Evolutionary conservation across 2,797 vertebrate genomes (phyloP), one percentile per base, ranked within the genome.

Genomic region (Selene dorsalis): DNA sequence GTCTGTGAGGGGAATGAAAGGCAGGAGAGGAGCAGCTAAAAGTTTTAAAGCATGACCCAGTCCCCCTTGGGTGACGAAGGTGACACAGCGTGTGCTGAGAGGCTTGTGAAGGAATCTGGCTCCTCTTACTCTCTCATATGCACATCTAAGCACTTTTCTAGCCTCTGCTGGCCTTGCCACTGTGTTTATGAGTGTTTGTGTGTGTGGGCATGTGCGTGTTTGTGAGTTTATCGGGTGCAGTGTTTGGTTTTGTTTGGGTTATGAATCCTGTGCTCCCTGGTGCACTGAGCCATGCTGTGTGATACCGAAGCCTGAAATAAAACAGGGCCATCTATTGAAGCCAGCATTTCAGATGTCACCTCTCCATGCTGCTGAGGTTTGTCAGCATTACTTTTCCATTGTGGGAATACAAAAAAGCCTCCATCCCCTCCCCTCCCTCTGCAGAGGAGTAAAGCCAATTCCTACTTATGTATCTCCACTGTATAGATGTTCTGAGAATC

Each of bases 81-180:
- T 77, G 81, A 83, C 86, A 32, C 84, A 85, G 88, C 76, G 3
- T 80, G 86, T 41, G 67, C 47, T 17, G 50, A 76, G 78, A 87
- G 75, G 75, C 84, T 85, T 91, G 86, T 80, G 83, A 83, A 70
- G 81, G 84, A 90, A 91, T 88, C 83, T 84, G 76, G 89, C 75
- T 89, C 76, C 52, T 79, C 79, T 87, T 64, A 75, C 81, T 73
- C 78, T 74, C 82, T 94, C 82, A 92, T 91, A 85, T 93, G 79
- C 90, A 94, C 92, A 91, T 93, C 93, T 91, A 77, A 94, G 91
- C 85, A 71, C 55, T 87, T 86, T 86, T 26, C 30, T 62, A 77
- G 78, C 79, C 78, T 88, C 64, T 68, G 69, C 77, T 62, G 69
- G 83, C 59, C 65, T 48, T 26, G 22, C 24, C 61, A 16, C 69